phyloP scores from a whole-genome alignment of 1,140 invertebrate genomes.

The Globodera ellingtonae region DNA sequence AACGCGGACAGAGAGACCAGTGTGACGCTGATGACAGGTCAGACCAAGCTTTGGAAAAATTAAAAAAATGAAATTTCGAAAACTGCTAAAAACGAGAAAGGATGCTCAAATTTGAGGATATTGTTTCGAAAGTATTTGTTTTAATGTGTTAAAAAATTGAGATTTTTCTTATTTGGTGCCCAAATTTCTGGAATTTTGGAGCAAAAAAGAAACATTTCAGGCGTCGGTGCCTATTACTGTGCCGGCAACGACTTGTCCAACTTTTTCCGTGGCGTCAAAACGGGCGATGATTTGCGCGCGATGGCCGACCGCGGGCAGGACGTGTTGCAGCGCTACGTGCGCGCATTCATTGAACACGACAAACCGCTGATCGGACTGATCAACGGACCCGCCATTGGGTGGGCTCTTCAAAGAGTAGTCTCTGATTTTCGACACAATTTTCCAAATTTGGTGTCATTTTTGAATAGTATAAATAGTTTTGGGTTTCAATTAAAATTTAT shows the following conservation, averaged over 20 bases:
- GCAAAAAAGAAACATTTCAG: neutral
- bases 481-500: neutral
- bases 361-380: slow-evolving; percentile 85
- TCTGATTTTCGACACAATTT: neutral
- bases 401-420: too few relatives aligned
- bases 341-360: slow-evolving; percentile 80
- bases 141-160: too few relatives aligned
- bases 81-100: too few relatives aligned
- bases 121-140: too few relatives aligned
- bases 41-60: slow-evolving; percentile 6
- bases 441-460: too few relatives aligned
- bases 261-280: slow-evolving; percentile 65
- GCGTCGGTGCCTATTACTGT: slow-evolving; percentile 61
- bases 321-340: slow-evolving; percentile 72
- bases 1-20: slow-evolving; percentile 39
- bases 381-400: slow-evolving; percentile 86
- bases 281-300: slow-evolving; percentile 62
- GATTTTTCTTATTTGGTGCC: too few relatives aligned
- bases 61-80: too few relatives aligned
- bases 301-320: slow-evolving; percentile 66
- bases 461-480: too few relatives aligned
- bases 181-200: too few relatives aligned
- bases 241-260: slow-evolving; percentile 84
- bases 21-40: slow-evolving; percentile 49
- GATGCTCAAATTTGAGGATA: too few relatives aligned